Conservation (phyloP, 2,888 invertebrate genomes). For the Tipula unca region DNA sequence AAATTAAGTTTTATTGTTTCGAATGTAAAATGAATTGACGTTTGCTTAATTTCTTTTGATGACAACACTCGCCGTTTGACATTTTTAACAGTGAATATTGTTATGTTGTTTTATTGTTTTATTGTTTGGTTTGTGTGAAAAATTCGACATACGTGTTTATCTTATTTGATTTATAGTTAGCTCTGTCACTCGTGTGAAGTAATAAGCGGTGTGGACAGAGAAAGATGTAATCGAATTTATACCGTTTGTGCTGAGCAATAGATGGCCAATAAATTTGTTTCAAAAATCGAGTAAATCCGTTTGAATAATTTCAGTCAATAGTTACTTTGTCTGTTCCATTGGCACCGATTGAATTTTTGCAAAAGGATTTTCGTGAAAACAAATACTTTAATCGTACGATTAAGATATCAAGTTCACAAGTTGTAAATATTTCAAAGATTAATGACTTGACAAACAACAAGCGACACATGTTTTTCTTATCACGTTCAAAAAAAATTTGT, state of each 20-base stretch:
- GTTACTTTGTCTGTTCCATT: too few species aligned
- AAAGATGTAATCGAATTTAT: background rate
- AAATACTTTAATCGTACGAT: background rate
- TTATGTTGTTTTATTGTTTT: too few species aligned
- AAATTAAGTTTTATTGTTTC: background rate
- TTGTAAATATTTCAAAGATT: background rate
- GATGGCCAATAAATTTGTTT: too few species aligned
- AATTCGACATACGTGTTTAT: background rate
- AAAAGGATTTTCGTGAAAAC: too few species aligned
- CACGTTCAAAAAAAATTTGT: background rate
- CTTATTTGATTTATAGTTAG: background rate
- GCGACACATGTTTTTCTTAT: background rate
- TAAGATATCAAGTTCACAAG: background rate
- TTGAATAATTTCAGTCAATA: too few species aligned
- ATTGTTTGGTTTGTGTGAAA: background rate
- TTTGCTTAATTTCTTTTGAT: background rate
- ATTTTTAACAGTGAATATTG: background rate
- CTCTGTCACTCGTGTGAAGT: background rate
- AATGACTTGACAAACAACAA: background rate
- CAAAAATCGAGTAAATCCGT: too few species aligned
- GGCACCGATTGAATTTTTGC: too few species aligned
- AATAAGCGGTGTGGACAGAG: background rate
- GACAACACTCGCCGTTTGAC: background rate
- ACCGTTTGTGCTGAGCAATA: background rate
- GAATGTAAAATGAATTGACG: background rate